Percentiles rank a stretch among this genome's conserved stretches.
Evolutionary conservation across 2,113 vertebrate genomes (phyloP).

Genomic region (Protobothrops mucrosquamatus): DNA sequence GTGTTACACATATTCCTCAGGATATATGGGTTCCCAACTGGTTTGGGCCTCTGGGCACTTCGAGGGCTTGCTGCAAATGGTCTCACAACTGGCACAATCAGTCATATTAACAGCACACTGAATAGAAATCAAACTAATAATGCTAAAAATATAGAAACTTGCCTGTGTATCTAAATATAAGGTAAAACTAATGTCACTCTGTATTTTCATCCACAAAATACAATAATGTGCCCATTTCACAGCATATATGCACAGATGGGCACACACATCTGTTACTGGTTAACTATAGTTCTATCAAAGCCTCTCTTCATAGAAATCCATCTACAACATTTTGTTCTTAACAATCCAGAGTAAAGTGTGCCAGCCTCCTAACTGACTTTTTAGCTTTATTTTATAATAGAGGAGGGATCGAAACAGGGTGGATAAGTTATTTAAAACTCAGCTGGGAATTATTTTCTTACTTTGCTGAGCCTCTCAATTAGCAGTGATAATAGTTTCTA

Average conservation of each 20-base stretch:
- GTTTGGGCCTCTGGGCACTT: not conserved
- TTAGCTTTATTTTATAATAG: not conserved
- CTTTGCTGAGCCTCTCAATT: not conserved
- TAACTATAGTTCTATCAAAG: not conserved
- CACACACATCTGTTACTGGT: not conserved
- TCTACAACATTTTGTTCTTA: not conserved
- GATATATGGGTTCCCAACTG: not conserved
- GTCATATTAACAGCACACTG: not conserved
- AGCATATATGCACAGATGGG: not conserved
- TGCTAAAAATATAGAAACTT: not conserved
- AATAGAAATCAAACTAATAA: not conserved
- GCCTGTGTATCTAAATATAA: not conserved
- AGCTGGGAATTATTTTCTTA: not conserved
- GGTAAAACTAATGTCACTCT: not conserved
- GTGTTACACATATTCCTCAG: not conserved
- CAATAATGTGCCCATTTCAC: not conserved
- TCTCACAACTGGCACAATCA: not conserved
- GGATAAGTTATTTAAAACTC: not conserved
- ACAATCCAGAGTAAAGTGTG: not conserved
- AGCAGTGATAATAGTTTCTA: conserved; percentile 2
- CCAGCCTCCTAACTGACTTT: not conserved
- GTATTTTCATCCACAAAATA: not conserved
- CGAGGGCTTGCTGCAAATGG: not conserved
- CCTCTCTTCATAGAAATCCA: not conserved
- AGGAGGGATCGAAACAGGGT: not conserved